Evolutionary conservation across 2,113 vertebrate species (phyloP).

Genomic region (Pogona vitticeps): DNA sequence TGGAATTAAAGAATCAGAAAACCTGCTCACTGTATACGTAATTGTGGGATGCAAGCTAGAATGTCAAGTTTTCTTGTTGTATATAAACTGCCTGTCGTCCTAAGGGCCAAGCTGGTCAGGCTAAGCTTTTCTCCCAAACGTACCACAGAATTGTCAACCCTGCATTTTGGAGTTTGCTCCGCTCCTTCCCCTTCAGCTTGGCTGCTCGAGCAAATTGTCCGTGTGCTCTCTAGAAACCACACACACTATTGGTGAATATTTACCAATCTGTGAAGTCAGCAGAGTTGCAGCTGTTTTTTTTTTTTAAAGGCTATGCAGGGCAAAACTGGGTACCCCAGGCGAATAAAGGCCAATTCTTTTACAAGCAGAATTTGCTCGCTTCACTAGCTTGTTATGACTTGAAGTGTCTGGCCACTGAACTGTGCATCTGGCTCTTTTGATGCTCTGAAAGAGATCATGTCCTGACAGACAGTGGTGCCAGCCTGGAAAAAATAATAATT

Average conservation of each 20-base stretch:
- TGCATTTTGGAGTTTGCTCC: constrained; percentile 11
- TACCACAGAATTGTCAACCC: constrained; percentile 18
- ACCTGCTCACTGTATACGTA: background rate
- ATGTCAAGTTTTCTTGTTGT: background rate
- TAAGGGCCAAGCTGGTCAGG: background rate
- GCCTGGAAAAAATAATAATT: constrained; percentile 59
- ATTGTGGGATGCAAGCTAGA: background rate
- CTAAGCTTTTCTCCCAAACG: background rate
- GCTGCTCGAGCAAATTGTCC: constrained; percentile 51
- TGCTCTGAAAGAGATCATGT: constrained; percentile 64
- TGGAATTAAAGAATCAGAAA: background rate
- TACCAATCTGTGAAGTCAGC: constrained; percentile 66
- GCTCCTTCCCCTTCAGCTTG: constrained; percentile 23
- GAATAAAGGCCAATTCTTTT: constrained; percentile 75
- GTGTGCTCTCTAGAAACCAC: constrained; percentile 51
- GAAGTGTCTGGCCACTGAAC: constrained; percentile 70
- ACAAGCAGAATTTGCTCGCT: constrained; percentile 73
- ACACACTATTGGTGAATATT: constrained; percentile 47
- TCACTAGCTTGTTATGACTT: constrained; percentile 76
- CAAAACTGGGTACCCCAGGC: constrained; percentile 65
- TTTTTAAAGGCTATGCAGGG: constrained; percentile 48
- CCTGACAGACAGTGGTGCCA: constrained; percentile 61
- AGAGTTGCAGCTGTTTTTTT: constrained; percentile 61
- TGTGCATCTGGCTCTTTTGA: constrained; percentile 72
- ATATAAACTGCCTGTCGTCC: background rate